These are phyloP conservation scores for Xenotilapia longispinis DNA, from an alignment of 2,113 vertebrate genomes.

Conservation along the genomic window DNA sequence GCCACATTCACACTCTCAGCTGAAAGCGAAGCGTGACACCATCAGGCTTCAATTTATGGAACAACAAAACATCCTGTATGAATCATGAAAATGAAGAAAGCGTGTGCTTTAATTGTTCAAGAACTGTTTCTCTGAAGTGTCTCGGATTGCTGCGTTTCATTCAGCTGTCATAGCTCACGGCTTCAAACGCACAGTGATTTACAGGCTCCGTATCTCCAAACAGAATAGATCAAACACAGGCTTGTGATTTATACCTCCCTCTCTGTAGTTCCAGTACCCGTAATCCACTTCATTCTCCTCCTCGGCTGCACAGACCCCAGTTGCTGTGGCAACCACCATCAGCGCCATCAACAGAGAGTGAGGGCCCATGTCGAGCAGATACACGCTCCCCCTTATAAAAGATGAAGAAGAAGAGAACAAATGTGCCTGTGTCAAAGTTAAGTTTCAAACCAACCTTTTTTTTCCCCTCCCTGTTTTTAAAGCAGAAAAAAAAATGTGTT, in stretches of 20 bases:
- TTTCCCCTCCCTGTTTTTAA: not conserved
- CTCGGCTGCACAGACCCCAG: constrained; percentile 32
- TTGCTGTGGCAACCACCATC: constrained; percentile 41
- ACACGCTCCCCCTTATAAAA: not conserved
- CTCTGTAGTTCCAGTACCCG: constrained; percentile 78
- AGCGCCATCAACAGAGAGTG: constrained; percentile 43
- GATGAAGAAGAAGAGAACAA: not conserved
- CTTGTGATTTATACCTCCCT: constrained; percentile 67
- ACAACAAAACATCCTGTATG: not conserved
- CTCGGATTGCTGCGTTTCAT: not conserved
- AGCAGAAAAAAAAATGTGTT: not conserved
- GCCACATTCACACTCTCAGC: constrained; percentile 72
- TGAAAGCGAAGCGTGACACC: constrained; percentile 31
- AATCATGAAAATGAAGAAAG: not conserved
- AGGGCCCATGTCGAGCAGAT: constrained; percentile 40
- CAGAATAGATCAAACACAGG: not conserved
- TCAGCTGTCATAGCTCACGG: not conserved
- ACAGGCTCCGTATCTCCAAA: not conserved
- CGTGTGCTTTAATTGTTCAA: not conserved
- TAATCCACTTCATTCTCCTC: constrained; percentile 71
- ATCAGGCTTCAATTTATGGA: not conserved
- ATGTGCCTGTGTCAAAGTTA: not conserved
- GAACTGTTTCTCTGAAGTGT: not conserved
- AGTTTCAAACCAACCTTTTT: not conserved
- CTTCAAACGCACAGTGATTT: constrained; percentile 19